These are phyloP conservation scores for Prochilodus magdalenae DNA, from an alignment of 2,113 vertebrate species.

Conservation along the genomic window DNA sequence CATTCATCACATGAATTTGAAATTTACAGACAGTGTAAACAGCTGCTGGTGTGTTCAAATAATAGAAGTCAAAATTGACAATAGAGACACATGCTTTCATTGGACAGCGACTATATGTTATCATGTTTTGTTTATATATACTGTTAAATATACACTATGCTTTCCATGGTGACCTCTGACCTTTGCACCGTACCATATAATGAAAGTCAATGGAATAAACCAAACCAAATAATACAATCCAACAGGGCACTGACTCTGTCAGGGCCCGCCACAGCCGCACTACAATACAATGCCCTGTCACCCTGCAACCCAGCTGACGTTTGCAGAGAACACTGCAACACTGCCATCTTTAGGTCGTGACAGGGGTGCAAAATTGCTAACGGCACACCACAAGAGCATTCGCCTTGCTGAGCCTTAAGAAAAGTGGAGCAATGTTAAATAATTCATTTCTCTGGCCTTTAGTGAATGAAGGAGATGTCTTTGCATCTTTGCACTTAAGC, in stretches of 20 bases:
- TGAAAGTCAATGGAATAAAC: too few relatives aligned
- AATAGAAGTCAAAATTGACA: too few relatives aligned
- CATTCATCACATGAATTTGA: too few relatives aligned
- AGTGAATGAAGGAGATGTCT: conserved; percentile 54
- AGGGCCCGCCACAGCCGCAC: neutral
- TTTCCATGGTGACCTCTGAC: too few relatives aligned
- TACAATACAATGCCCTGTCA: neutral
- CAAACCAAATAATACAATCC: too few relatives aligned
- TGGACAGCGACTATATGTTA: too few relatives aligned
- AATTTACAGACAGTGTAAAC: too few relatives aligned
- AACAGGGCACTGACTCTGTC: neutral
- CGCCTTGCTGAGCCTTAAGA: conserved; percentile 39
- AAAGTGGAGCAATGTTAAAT: conserved; percentile 63
- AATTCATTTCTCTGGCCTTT: conserved; percentile 58
- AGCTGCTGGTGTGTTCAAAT: too few relatives aligned
- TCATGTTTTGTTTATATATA: too few relatives aligned
- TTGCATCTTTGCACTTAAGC: conserved; percentile 48
- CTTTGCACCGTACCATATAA: too few relatives aligned
- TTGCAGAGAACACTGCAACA: conserved; percentile 44
- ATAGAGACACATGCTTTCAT: too few relatives aligned
- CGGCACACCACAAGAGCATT: neutral
- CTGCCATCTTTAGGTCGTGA: conserved; percentile 53
- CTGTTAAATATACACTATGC: too few relatives aligned
- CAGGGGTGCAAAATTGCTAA: neutral
- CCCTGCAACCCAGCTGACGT: neutral